These are phyloP conservation scores for Caenorhabditis brenneri DNA, from an alignment of 1,140 invertebrate species.

Conservation along the genomic window DNA sequence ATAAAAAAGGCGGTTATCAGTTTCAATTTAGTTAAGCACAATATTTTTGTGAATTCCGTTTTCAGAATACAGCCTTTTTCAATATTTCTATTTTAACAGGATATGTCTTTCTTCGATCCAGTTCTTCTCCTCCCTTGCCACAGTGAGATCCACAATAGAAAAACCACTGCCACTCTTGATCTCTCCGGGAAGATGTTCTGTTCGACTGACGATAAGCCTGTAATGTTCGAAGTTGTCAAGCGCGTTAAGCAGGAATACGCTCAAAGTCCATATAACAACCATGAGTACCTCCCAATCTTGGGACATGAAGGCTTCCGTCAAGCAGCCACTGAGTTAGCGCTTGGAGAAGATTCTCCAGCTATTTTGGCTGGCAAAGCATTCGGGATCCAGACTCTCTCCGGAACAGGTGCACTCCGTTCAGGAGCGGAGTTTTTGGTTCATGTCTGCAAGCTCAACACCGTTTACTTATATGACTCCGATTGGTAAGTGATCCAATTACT, in stretches of 20 bases:
- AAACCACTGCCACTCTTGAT: neutral
- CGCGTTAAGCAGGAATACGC: slow-evolving; percentile 85
- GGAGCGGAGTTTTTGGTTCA: slow-evolving; percentile 86
- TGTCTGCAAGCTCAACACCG: slow-evolving; percentile 79
- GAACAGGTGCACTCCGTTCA: slow-evolving; percentile 82
- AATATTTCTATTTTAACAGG: too few relatives aligned
- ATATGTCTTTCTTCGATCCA: too few relatives aligned
- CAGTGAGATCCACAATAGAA: too few relatives aligned
- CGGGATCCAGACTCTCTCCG: slow-evolving; percentile 88
- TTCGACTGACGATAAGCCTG: slow-evolving; percentile 89
- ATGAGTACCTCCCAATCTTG: slow-evolving; percentile 93
- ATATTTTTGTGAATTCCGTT: too few relatives aligned
- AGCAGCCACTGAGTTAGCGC: slow-evolving; percentile 81
- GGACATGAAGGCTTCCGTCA: slow-evolving; percentile 83
- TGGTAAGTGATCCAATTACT: slow-evolving; percentile 75
- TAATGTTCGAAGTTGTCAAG: slow-evolving; percentile 92
- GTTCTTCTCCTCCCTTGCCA: too few relatives aligned
- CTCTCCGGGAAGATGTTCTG: slow-evolving; percentile 80
- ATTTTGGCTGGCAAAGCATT: slow-evolving; percentile 81
- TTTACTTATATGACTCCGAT: slow-evolving; percentile 89
- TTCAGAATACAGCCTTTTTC: too few relatives aligned
- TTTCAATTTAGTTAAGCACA: too few relatives aligned
- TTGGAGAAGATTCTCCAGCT: slow-evolving; percentile 81
- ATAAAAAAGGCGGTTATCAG: too few relatives aligned
- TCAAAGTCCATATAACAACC: slow-evolving; percentile 83